Conservation (phyloP, 2,113 vertebrate species). For the Scopus umbretta region DNA sequence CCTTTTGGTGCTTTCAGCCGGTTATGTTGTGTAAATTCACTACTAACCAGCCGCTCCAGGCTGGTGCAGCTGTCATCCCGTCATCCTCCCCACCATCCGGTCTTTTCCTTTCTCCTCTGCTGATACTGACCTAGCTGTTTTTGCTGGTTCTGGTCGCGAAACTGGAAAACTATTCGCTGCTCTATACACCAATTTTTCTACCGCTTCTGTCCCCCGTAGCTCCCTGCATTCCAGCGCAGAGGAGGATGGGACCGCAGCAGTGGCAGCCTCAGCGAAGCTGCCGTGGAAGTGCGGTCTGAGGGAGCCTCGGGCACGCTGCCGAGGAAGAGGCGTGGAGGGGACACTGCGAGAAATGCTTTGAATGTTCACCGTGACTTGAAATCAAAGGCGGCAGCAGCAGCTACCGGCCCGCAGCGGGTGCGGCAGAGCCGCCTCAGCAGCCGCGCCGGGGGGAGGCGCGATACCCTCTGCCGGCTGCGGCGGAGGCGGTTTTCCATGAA, state of each 20-base stretch:
- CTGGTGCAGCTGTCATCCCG: too few relatives aligned
- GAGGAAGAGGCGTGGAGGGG: neutral
- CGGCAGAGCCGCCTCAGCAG: neutral
- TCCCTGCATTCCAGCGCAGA: neutral
- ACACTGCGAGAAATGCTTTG: neutral
- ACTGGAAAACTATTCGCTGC: neutral
- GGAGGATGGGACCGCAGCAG: neutral
- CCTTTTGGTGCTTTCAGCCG: neutral
- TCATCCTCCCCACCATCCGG: rapidly evolving
- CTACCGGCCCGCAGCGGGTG: too few relatives aligned
- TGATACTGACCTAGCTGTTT: neutral
- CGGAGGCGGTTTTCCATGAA: rapidly evolving
- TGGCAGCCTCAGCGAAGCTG: too few relatives aligned
- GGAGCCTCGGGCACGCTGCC: too few relatives aligned
- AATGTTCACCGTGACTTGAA: too few relatives aligned
- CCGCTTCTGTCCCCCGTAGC: neutral
- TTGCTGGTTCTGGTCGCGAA: neutral
- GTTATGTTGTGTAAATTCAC: neutral
- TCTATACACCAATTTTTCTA: neutral
- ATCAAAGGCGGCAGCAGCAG: neutral
- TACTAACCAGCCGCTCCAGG: too few relatives aligned
- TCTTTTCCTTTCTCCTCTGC: neutral
- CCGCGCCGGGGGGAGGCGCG: too few relatives aligned
- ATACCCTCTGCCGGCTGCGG: neutral
- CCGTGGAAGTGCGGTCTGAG: rapidly evolving